Percentiles rank a stretch among this genome's conserved stretches.
phyloP scores from a whole-genome alignment of 2,888 invertebrate genomes.

The Flexamia atlantica region DNA sequence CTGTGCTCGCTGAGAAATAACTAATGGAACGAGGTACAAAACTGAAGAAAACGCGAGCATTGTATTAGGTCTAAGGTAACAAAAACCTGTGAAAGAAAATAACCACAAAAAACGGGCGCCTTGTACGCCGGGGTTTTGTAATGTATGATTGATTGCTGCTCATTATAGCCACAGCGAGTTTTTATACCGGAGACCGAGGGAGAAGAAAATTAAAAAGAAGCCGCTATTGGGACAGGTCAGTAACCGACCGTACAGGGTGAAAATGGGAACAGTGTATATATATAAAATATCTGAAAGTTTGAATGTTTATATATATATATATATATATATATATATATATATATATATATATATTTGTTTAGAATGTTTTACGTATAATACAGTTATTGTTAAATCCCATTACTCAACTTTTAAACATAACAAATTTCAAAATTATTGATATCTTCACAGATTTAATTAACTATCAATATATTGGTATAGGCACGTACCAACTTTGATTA shows the following conservation, averaged over 20 bases:
- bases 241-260: background rate
- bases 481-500: too few relatives aligned
- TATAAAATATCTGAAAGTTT: too few relatives aligned
- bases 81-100: constrained; percentile 30
- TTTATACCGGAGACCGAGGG: background rate
- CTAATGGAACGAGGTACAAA: background rate
- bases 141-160: constrained; percentile 15
- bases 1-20: too few relatives aligned
- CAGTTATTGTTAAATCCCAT: too few relatives aligned
- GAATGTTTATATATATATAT: background rate
- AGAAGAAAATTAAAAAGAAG: background rate
- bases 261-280: background rate
- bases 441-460: too few relatives aligned
- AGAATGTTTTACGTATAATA: too few relatives aligned
- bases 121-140: constrained; percentile 29
- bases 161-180: constrained; percentile 22
- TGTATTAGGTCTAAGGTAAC: background rate
- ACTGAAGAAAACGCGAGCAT: background rate
- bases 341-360: too few relatives aligned
- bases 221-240: background rate
- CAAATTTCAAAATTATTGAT: too few relatives aligned
- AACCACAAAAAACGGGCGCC: background rate
- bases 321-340: background rate
- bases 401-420: too few relatives aligned
- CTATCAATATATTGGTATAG: too few relatives aligned